Percentiles rank a stretch among this genome's conserved stretches.
Evolutionary conservation across 2,797 vertebrate species (phyloP).

Genomic region (Danio aesculapii): DNA sequence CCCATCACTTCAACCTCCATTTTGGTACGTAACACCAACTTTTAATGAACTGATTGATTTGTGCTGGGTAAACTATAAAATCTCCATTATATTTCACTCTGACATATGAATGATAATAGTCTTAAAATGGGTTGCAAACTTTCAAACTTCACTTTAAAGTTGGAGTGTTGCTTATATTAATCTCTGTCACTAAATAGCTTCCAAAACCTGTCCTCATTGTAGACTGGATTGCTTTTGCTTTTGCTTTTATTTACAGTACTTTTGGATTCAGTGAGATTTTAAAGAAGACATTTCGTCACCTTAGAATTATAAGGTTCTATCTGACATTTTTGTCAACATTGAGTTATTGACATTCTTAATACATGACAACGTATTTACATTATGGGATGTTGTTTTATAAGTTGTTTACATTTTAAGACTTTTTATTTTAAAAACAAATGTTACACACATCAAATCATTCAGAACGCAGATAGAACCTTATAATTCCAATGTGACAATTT

Average conservation of each 20-base stretch:
- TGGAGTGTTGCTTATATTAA: neutral
- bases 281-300: no score
- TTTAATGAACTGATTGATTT: neutral
- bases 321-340: no score
- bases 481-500: no score
- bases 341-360: no score
- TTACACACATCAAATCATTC: no score
- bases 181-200: slow-evolving; percentile 1
- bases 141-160: neutral
- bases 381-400: no score
- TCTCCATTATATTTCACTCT: neutral
- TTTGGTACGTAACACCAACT: neutral
- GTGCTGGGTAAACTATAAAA: neutral
- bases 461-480: no score
- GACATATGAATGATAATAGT: neutral
- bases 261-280: neutral
- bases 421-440: no score
- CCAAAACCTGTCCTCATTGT: neutral
- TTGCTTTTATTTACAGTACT: neutral
- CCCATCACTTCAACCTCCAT: neutral
- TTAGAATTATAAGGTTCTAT: no score
- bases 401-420: no score
- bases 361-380: no score
- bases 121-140: neutral
- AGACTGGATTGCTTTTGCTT: neutral